Base-by-base conservation (phyloP, 2,797 vertebrate species). In the Girardinus metallicus region DNA sequence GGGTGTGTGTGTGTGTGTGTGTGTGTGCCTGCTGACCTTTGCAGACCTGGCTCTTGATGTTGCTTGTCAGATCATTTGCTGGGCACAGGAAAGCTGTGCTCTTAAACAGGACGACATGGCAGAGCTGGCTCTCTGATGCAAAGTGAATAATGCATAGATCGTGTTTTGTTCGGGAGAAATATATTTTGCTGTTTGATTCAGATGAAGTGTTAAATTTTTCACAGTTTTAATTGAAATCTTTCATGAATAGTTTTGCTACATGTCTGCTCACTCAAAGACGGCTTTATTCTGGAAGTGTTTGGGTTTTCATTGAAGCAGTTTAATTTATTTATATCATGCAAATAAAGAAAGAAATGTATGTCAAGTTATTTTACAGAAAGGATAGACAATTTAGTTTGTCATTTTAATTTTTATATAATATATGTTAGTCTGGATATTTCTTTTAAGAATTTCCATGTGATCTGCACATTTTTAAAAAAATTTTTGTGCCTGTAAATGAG, bases 1-100 rank as follows among this genome's bases (percentile, higher is more conserved):
- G 80, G 29, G 66, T 62, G 57, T 75, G 18, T 73, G n/a, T 62
- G 71, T 66, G 18, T 66, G 16, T 10, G 16, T 23, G 18, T 23
- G 34, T 76, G 75, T 81, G 85, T 78, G 80, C 81, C 76, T 75
- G 75, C 73, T 97, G 97, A 98, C 98, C 97, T 99, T 98, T 99
- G 91, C 95, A 95, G 95, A 97, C 95, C 88, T 90, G 94, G 96
- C 96, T 95, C 96, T 96, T 96, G 96, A 97, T 96, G 96, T 96
- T 95, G 96, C 96, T 96, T 96, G 96, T 97, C 97, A 97, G 96
- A 95, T 92, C 78, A 81, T 86, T 89, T 81, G 84, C 68, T 70
- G 39, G 79, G 83, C 86, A 89, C 88, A 85, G 91, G 88, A 84
- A 57, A 78, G 73, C 86, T 86, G n/a, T 46, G 74, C 79, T 81